These are phyloP conservation scores for Phenacoccus solenopsis DNA, from an alignment of 1,140 invertebrate species.

Conservation along the genomic window DNA sequence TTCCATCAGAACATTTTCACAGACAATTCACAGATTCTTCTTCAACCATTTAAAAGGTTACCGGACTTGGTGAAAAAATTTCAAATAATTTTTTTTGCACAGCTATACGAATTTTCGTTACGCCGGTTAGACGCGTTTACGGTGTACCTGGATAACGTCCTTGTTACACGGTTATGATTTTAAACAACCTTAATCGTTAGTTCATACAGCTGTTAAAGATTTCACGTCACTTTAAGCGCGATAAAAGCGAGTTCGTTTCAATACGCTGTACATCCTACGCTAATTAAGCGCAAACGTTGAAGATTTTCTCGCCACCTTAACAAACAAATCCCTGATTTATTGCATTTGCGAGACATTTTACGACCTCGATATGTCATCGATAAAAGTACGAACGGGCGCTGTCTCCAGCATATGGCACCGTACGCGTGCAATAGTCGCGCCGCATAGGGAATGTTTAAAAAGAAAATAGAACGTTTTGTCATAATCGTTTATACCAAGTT, in stretches of 20 bases:
- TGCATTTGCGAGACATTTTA: neutral
- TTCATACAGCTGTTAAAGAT: neutral
- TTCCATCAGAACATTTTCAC: no score
- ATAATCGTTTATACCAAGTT: conserved; percentile 11
- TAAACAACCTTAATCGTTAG: neutral
- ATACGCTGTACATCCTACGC: neutral
- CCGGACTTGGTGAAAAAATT: no score
- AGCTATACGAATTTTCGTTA: no score
- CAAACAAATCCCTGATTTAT: neutral
- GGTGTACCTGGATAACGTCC: neutral
- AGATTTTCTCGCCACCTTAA: neutral
- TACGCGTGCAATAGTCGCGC: neutral
- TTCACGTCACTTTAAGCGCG: neutral
- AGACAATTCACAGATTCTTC: no score
- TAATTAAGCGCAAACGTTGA: neutral
- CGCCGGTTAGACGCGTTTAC: neutral
- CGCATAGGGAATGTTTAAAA: neutral
- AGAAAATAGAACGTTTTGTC: conserved; percentile 14
- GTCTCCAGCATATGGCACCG: neutral
- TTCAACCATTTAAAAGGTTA: no score
- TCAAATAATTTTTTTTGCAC: no score
- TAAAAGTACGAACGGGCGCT: neutral
- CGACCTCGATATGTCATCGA: neutral
- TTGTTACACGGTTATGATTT: conserved; percentile 2
- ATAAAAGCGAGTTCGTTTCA: neutral